Percentiles rank a stretch among this genome's conserved stretches.
Conservation (phyloP, 1,140 invertebrate species). For the Rhynchophorus ferrugineus region DNA sequence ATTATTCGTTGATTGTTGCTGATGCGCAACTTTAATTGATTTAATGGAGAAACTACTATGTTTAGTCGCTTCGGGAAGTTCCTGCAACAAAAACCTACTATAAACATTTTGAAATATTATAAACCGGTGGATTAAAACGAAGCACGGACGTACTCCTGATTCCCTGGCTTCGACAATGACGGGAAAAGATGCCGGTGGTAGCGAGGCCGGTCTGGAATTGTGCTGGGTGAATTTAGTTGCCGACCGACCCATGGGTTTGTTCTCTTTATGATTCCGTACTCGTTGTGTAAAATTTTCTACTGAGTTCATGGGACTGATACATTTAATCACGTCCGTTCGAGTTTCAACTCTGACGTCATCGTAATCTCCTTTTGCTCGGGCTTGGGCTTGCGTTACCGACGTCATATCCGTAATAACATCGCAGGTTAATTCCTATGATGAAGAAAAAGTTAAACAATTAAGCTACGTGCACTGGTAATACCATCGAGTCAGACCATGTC, state of each 20-base stretch:
- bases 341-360: constrained; percentile 25
- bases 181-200: constrained; percentile 27
- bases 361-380: constrained; percentile 15
- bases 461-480: no score
- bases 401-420: constrained; percentile 29
- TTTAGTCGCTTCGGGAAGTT: constrained; percentile 33
- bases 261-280: constrained; percentile 9
- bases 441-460: no score
- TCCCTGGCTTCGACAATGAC: constrained; percentile 33
- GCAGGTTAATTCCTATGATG: constrained; percentile 4
- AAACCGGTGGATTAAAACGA: no score
- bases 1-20: constrained; percentile 12
- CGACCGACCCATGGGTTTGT: constrained; percentile 11
- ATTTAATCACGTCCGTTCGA: constrained; percentile 21
- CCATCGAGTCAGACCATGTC: constrained; percentile 9
- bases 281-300: constrained; percentile 19
- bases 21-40: constrained; percentile 17
- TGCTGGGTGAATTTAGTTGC: constrained; percentile 25
- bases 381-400: constrained; percentile 24
- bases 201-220: constrained; percentile 21
- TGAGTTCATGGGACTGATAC: constrained; percentile 5
- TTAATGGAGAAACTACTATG: constrained; percentile 25
- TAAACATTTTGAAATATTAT: no score
- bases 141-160: constrained; percentile 27
- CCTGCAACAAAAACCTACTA: constrained; percentile 23